Evolutionary conservation across 2,888 invertebrate genomes (phyloP).

Genomic region (Leucophenga montana): DNA sequence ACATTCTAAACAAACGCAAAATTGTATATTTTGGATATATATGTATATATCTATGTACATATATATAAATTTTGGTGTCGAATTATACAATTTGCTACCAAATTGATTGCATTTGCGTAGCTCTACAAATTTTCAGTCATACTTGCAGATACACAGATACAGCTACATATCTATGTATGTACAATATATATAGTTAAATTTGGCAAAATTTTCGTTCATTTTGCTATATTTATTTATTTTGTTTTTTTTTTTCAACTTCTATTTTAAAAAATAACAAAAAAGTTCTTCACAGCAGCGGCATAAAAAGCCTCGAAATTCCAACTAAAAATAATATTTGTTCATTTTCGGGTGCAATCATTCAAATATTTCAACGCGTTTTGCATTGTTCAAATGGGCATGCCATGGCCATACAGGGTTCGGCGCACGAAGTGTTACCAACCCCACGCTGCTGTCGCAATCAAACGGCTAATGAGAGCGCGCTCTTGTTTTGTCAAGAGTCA

Average conservation of each 20-base stretch:
- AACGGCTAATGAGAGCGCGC: too few relatives aligned
- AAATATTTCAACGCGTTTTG: conserved; percentile 46
- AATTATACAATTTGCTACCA: conserved; percentile 63
- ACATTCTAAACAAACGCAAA: conserved; percentile 57
- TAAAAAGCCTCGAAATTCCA: not conserved
- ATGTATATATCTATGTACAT: too few relatives aligned
- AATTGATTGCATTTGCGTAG: conserved; percentile 63
- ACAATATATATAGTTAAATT: not conserved
- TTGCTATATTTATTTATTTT: too few relatives aligned
- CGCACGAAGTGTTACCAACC: too few relatives aligned
- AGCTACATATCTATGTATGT: not conserved
- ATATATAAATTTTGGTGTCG: conserved; percentile 60
- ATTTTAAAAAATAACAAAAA: conserved; percentile 44
- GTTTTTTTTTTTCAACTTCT: too few relatives aligned
- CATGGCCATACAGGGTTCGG: too few relatives aligned
- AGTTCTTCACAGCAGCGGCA: conserved; percentile 16
- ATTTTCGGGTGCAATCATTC: conserved; percentile 48
- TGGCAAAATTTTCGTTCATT: too few relatives aligned
- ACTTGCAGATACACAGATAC: not conserved
- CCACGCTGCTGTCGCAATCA: too few relatives aligned
- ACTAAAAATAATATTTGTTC: conserved; percentile 49
- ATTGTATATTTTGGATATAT: conserved; percentile 35
- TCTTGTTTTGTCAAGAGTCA: too few relatives aligned
- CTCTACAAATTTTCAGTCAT: conserved; percentile 20
- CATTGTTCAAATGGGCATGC: conserved; percentile 16